A percentile compares a stretch with the other conserved stretches of the same genome.
Conservation (phyloP, 2,797 vertebrate species). For the Otus scops region DNA sequence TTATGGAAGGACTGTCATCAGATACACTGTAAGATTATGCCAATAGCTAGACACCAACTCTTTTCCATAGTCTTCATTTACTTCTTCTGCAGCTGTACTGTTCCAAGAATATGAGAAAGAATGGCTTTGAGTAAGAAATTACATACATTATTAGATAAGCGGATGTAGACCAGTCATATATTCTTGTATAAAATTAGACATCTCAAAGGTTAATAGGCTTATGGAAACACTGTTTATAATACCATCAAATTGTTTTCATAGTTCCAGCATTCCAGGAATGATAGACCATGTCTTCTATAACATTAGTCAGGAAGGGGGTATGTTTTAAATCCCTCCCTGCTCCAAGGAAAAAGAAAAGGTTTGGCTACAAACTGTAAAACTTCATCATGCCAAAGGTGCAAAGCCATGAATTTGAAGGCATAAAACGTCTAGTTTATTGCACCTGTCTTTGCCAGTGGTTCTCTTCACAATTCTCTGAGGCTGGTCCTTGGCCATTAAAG, state of each 20-base stretch:
- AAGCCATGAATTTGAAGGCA: not conserved
- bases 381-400: not conserved
- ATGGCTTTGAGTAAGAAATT: not conserved
- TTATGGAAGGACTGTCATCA: not conserved
- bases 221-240: not conserved
- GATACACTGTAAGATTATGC: not conserved
- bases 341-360: not conserved
- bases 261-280: not conserved
- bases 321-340: not conserved
- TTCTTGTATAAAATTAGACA: not conserved
- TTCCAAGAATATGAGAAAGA: not conserved
- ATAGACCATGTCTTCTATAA: not conserved
- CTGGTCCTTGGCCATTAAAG: not conserved
- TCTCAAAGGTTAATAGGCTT: not conserved
- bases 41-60: not conserved
- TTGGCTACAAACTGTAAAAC: not conserved
- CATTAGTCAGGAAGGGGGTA: not conserved
- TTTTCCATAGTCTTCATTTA: not conserved
- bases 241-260: not conserved
- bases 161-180: not conserved
- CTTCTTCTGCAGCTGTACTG: not conserved
- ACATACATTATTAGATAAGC: not conserved
- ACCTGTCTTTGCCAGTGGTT: not conserved
- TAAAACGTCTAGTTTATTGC: not conserved
- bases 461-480: not conserved